Conservation (phyloP, 2,113 vertebrate species). For the Chauna torquata region DNA sequence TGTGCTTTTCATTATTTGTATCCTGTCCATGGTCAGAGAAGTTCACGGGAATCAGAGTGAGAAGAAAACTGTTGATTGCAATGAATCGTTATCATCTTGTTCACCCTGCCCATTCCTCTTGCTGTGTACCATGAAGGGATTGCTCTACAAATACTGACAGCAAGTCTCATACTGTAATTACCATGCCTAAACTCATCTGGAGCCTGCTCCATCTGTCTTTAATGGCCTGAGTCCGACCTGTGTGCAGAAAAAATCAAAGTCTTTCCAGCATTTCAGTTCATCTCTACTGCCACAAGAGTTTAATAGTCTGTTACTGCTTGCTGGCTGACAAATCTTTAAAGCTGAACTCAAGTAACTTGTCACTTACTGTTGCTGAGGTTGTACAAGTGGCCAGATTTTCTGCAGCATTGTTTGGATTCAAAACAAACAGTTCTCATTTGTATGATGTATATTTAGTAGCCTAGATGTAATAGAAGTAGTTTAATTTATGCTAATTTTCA, state of each 20-base stretch:
- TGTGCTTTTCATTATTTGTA: not conserved
- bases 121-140: not conserved
- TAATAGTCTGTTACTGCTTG: not conserved
- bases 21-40: not conserved
- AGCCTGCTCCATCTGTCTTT: not conserved
- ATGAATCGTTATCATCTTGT: not conserved
- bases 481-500: not conserved
- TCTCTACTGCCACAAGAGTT: not conserved
- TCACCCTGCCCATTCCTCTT: not conserved
- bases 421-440: not conserved
- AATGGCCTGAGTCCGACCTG: not conserved
- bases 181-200: not conserved
- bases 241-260: not conserved
- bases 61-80: not conserved
- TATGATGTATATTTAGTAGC: not conserved
- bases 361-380: not conserved
- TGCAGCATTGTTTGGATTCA: not conserved
- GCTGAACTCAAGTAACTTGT: not conserved
- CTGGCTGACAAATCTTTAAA: not conserved
- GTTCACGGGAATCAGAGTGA: not conserved
- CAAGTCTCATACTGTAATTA: not conserved
- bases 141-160: not conserved
- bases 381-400: not conserved
- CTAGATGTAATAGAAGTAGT: not conserved
- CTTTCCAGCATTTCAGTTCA: not conserved